Conservation (phyloP, 2,888 invertebrate species). For the Gortyna flavago region DNA sequence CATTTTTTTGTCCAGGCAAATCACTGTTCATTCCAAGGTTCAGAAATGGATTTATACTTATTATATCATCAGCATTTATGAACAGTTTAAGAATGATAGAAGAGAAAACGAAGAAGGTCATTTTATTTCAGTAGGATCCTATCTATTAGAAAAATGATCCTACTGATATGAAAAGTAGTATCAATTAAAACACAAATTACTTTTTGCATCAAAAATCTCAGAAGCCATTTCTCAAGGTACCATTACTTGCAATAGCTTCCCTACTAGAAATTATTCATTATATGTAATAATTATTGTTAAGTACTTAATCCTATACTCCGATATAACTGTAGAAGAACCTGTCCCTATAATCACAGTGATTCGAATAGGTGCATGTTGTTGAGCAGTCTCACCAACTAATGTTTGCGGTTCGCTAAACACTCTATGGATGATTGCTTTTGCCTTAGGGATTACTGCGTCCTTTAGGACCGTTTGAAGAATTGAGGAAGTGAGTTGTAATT, state of each 20-base stretch:
- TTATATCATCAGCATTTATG: no score
- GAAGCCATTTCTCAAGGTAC: conserved; percentile 19
- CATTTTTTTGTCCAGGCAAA: no score
- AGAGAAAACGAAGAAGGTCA: background rate
- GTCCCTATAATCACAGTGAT: conserved; percentile 76
- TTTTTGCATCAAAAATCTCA: conserved; percentile 19
- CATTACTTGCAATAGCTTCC: conserved; percentile 57
- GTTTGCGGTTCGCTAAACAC: conserved; percentile 47
- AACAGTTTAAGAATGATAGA: background rate
- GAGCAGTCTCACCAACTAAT: conserved; percentile 55
- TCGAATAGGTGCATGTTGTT: conserved; percentile 66
- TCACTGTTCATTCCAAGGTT: no score
- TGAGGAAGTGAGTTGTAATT: conserved; percentile 10
- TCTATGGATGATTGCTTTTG: conserved; percentile 52
- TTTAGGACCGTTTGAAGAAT: conserved; percentile 26
- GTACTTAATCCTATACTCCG: conserved; percentile 78
- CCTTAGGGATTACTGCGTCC: conserved; percentile 42
- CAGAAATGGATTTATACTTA: no score
- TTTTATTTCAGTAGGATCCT: background rate
- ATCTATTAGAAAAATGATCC: background rate
- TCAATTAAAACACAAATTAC: background rate
- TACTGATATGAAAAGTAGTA: background rate
- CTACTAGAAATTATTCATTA: conserved; percentile 66
- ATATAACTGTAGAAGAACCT: conserved; percentile 76
- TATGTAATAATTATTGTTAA: conserved; percentile 79